A percentile compares a stretch with the other conserved stretches of the same genome.
Conservation (phyloP, 1,140 invertebrate genomes). For the Pemphigus obesinymphae region DNA sequence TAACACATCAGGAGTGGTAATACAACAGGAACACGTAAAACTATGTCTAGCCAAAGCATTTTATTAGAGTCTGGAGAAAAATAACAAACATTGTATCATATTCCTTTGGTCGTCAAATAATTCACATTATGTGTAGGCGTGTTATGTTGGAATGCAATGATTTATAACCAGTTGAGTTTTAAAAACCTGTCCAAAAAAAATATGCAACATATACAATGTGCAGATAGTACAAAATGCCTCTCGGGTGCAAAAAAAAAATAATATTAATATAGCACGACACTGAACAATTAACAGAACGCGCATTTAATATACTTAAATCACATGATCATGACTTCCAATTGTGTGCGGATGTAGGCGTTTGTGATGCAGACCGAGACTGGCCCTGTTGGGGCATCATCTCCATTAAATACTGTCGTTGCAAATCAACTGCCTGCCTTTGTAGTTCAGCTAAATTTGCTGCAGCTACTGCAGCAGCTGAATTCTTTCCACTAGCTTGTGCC, state of each 20-base stretch:
- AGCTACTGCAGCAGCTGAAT: constrained; percentile 51
- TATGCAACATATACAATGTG: background rate
- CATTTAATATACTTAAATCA: background rate
- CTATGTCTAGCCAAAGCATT: background rate
- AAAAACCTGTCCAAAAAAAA: background rate
- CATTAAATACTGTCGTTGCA: constrained; percentile 90
- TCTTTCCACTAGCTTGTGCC: constrained; percentile 59
- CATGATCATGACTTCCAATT: constrained; percentile 41
- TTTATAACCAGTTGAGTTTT: background rate
- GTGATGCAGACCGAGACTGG: constrained; percentile 32
- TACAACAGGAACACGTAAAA: background rate
- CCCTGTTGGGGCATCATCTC: constrained; percentile 78
- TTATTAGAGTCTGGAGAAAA: background rate
- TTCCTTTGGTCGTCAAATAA: background rate
- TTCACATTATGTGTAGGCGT: background rate
- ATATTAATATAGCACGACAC: background rate
- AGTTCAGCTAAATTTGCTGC: constrained; percentile 65
- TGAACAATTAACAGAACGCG: background rate
- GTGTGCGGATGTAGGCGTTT: constrained; percentile 23
- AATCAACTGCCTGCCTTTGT: constrained; percentile 73
- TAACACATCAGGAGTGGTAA: background rate
- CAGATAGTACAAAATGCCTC: background rate
- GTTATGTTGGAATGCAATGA: constrained; percentile 11
- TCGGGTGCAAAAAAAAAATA: background rate
- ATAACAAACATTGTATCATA: background rate